Percentiles rank a stretch among this genome's conserved stretches.
Conservation (phyloP, 2,797 vertebrate species). For the Eurystomus glaucurus region DNA sequence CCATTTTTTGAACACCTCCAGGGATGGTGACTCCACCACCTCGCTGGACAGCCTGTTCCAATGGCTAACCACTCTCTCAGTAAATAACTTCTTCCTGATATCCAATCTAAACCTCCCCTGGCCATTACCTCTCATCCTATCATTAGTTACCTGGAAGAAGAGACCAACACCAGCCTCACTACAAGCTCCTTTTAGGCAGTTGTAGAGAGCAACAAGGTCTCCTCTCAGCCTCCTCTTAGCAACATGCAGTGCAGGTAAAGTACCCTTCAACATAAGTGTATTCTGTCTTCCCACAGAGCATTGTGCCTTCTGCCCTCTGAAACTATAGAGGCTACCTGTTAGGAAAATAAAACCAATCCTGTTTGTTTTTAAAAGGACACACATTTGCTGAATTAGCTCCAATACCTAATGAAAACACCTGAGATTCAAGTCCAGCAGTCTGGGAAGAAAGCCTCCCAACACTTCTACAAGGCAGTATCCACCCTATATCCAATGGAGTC, state of each 20-base stretch:
- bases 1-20: too few species aligned
- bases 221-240: background rate
- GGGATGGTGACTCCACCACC: too few species aligned
- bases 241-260: background rate
- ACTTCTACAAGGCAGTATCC: background rate
- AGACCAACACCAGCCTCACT: too few species aligned
- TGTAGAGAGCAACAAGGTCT: too few species aligned
- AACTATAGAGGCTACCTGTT: background rate
- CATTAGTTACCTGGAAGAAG: too few species aligned
- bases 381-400: background rate
- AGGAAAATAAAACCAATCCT: background rate
- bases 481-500: background rate
- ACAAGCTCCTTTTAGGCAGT: too few species aligned
- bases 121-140: too few species aligned
- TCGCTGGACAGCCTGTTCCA: too few species aligned
- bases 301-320: background rate
- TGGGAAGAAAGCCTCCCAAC: background rate
- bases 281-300: background rate
- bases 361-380: background rate
- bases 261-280: background rate
- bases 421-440: background rate
- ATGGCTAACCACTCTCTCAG: too few species aligned
- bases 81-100: too few species aligned
- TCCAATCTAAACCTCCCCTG: too few species aligned
- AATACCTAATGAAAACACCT: background rate